Evolutionary conservation across 2,888 invertebrate species (phyloP), one percentile per base, ranked within the genome.

Genomic region (Chouioia cunea): DNA sequence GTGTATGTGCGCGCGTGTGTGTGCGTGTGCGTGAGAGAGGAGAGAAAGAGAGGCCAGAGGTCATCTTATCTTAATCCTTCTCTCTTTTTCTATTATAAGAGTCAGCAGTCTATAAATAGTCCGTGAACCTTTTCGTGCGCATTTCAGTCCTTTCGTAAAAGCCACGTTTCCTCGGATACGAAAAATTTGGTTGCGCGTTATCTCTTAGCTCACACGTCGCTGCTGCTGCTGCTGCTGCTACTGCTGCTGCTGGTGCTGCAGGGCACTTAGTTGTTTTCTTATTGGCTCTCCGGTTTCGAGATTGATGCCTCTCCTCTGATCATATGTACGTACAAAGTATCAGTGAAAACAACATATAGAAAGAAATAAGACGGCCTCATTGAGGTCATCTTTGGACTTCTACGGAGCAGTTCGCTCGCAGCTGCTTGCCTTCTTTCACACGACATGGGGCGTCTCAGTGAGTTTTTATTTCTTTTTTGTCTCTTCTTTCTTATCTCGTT

Each of bases 351-450:
- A 71, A 64, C 65, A 47, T 36, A 36, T 71, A 68, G 47, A 48
- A 65, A 70, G 60, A 54, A 68, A 73, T 69, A 73, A 70, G 57
- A 65, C 60, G 47, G 79, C 76, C 75, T 76, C 71, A 76, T 77
- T 79, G 81, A 80, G 82, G 84, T 85, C 83, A 84, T 83, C 83
- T 77, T 78, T 79, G 78, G 81, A 81, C 80, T 83, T 77, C 75
- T 69, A 76, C 80, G 78, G 74, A 74, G 77, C 80, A 82, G 82
- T 83, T 76, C 76, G 77, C 75, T 81, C 70, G 78, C 77, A 78
- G 74, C 77, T 77, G 73, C 57, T 76, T 78, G 77, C 65, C 78
- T 77, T 76, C 75, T 73, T 76, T 78, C 73, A 70, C 73, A 78
- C 78, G 81, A 78, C 78, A 84, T 84, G 83, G 77, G 71, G 74